A percentile compares a stretch with the other conserved stretches of the same genome.
phyloP scores from a whole-genome alignment of 2,113 vertebrate species.

The Tiliqua scincoides region DNA sequence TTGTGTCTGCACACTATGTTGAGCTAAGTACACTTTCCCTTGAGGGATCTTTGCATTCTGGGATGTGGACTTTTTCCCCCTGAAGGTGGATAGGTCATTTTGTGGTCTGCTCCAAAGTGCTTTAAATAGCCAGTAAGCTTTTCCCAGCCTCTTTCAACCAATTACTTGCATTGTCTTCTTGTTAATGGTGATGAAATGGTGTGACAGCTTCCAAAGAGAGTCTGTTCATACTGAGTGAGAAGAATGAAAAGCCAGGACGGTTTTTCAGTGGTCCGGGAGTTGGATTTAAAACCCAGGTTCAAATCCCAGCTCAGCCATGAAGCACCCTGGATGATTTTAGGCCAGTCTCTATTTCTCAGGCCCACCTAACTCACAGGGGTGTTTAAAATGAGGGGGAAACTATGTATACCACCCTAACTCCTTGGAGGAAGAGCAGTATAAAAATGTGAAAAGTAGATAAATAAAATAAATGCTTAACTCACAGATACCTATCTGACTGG shows the following conservation, averaged over 20 bases:
- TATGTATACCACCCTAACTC: no score
- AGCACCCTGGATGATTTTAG: no score
- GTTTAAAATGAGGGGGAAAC: no score
- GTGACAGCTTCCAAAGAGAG: neutral
- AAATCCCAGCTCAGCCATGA: no score
- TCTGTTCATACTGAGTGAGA: neutral
- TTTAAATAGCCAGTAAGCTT: neutral
- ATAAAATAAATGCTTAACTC: no score
- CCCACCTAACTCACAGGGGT: no score
- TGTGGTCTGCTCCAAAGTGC: neutral
- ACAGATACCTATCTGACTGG: no score
- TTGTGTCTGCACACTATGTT: neutral
- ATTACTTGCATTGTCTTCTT: neutral
- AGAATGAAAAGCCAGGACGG: neutral
- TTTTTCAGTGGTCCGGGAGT: no score
- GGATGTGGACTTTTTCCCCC: neutral
- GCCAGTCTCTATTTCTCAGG: no score
- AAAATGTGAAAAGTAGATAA: no score
- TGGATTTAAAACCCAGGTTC: no score
- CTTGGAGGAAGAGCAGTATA: no score
- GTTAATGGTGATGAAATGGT: neutral
- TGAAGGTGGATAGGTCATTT: neutral
- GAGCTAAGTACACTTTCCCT: constrained; percentile 9
- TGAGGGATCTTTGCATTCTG: neutral
- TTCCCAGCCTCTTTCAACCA: neutral